Conservation (phyloP, 2,888 invertebrate genomes). For the Craniophora ligustri region DNA sequence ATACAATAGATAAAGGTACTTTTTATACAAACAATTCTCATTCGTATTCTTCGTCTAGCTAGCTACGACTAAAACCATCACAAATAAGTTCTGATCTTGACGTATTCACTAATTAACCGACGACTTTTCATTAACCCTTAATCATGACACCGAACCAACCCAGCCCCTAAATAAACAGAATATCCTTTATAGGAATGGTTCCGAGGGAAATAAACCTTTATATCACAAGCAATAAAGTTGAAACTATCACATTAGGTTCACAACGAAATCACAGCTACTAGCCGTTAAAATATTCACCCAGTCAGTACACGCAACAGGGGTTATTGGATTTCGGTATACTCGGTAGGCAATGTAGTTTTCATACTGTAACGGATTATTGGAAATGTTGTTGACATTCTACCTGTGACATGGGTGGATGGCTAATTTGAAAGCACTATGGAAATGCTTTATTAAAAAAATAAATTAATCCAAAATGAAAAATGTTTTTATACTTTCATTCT, state of each 20-base stretch:
- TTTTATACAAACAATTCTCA: too few species aligned
- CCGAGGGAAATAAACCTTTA: neutral
- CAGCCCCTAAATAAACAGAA: neutral
- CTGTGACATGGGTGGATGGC: too few species aligned
- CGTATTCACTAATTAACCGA: neutral
- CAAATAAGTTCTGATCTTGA: neutral
- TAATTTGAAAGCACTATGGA: too few species aligned
- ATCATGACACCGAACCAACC: neutral
- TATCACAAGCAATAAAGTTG: neutral
- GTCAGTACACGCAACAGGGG: neutral
- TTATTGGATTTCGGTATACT: neutral
- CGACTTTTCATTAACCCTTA: neutral
- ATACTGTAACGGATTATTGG: neutral
- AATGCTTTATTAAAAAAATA: too few species aligned
- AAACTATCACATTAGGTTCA: neutral
- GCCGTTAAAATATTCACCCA: neutral
- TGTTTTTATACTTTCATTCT: neutral
- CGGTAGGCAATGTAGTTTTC: neutral
- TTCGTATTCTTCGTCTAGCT: too few species aligned
- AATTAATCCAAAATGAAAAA: too few species aligned
- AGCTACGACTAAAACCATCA: too few species aligned
- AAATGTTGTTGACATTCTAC: neutral
- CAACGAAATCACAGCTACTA: neutral
- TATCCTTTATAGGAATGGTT: neutral
- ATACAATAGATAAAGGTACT: too few species aligned